Evolutionary conservation across 1,140 invertebrate genomes (phyloP).

Genomic region (Hylaeus anthracinus): DNA sequence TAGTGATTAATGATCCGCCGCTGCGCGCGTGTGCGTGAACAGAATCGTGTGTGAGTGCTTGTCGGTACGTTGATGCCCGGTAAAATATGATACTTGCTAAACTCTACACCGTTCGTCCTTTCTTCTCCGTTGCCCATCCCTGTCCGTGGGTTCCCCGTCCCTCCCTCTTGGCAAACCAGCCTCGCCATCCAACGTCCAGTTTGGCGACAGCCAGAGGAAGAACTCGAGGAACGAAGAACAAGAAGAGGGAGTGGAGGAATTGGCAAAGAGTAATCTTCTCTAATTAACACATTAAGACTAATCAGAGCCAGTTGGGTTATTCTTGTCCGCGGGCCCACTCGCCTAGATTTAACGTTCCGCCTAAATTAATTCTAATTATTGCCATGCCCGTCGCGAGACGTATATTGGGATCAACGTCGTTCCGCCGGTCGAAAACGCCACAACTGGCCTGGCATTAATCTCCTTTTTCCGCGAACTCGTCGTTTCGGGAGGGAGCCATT

Average conservation of each 20-base stretch:
- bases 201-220: conserved; percentile 59
- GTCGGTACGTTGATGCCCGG: conserved; percentile 61
- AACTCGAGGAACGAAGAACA: conserved; percentile 40
- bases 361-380: conserved; percentile 81
- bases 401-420: conserved; percentile 35
- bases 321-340: conserved; percentile 76
- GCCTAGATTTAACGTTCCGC: conserved; percentile 79
- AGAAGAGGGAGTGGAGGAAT: conserved; percentile 43
- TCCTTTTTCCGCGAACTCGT: conserved; percentile 22
- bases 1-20: conserved; percentile 76
- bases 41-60: conserved; percentile 46
- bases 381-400: conserved; percentile 57
- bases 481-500: background rate
- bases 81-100: conserved; percentile 73
- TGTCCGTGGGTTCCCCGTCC: background rate
- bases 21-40: conserved; percentile 56
- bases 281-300: conserved; percentile 81
- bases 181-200: conserved; percentile 55
- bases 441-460: conserved; percentile 10
- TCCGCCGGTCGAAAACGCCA: conserved; percentile 26
- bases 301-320: conserved; percentile 78
- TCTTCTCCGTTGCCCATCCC: conserved; percentile 9
- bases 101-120: conserved; percentile 58
- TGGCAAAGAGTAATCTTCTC: conserved; percentile 74
- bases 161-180: conserved; percentile 32